Evolutionary conservation across 92 coral and sea anemone species (phyloP).

Genomic region (Siderastrea radians): DNA sequence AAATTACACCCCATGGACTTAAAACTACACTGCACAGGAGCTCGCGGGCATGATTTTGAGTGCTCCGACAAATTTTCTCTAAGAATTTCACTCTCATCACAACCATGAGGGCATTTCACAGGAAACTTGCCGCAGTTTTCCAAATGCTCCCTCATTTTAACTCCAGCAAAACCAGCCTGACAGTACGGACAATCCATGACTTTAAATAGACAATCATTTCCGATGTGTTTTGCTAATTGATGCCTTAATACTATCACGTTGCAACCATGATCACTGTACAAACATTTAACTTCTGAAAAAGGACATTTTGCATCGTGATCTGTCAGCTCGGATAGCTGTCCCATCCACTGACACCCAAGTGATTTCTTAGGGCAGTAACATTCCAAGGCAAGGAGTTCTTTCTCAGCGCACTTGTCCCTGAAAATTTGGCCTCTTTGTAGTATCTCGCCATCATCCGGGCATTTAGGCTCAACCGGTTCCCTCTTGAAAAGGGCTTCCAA

Average conservation of each 20-base stretch:
- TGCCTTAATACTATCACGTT: slow-evolving; percentile 47
- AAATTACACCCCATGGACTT: slow-evolving; percentile 69
- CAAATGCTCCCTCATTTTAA: slow-evolving; percentile 68
- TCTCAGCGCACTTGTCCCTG: slow-evolving; percentile 76
- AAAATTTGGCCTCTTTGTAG: slow-evolving; percentile 52
- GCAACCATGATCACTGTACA: slow-evolving; percentile 70
- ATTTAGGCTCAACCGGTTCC: slow-evolving; percentile 36
- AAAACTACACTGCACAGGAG: slow-evolving; percentile 62
- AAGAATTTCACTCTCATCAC: slow-evolving; percentile 69
- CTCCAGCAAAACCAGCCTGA: slow-evolving; percentile 51
- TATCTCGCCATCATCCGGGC: slow-evolving; percentile 78
- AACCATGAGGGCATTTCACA: slow-evolving; percentile 79
- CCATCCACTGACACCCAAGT: slow-evolving; percentile 89
- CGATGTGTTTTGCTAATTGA: slow-evolving; percentile 80
- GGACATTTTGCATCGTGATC: slow-evolving; percentile 72
- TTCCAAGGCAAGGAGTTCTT: slow-evolving; percentile 74
- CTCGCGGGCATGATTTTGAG: slow-evolving; percentile 65
- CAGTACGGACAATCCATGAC: slow-evolving; percentile 77
- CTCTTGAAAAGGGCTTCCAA: slow-evolving; percentile 38
- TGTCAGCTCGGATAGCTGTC: slow-evolving; percentile 45
- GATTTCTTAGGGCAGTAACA: slow-evolving; percentile 76
- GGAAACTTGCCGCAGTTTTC: slow-evolving; percentile 77
- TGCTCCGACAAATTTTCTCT: slow-evolving; percentile 75
- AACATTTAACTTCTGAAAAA: slow-evolving; percentile 74
- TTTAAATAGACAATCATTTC: slow-evolving; percentile 81